These are phyloP conservation scores for Telmatochromis brachygnathus DNA, from an alignment of 2,113 vertebrate genomes.

Conservation along the genomic window DNA sequence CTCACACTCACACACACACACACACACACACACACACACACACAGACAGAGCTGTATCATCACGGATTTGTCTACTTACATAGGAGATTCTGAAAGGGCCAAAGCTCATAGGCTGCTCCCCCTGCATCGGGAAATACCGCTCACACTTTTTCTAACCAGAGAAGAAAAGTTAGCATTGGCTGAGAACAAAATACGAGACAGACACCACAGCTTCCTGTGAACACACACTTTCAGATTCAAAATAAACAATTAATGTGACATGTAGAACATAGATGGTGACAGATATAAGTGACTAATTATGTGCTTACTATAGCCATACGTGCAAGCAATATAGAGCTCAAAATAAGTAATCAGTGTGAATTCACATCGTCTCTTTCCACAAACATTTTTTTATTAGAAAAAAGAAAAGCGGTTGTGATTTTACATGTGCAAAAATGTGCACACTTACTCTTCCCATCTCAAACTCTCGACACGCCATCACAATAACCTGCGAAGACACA, in stretches of 20 bases:
- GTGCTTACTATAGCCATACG: not conserved
- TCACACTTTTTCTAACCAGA: constrained; percentile 95
- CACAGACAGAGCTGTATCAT: not conserved
- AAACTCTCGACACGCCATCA: constrained; percentile 98
- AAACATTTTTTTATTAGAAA: not conserved
- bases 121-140: constrained; percentile 84
- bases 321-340: not conserved
- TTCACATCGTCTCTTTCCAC: not conserved
- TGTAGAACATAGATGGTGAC: not conserved
- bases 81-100: constrained; percentile 92
- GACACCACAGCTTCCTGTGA: constrained; percentile 17
- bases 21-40: too few relatives aligned
- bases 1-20: not conserved
- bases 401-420: not conserved
- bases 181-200: not conserved
- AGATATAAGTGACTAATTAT: not conserved
- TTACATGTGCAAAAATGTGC: not conserved
- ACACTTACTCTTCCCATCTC: constrained; percentile 95
- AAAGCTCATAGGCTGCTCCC: constrained; percentile 83
- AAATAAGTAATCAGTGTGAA: not conserved
- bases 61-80: constrained; percentile 75
- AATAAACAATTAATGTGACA: not conserved
- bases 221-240: not conserved
- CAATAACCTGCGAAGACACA: constrained; percentile 82
- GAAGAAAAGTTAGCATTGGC: constrained; percentile 23